Base-by-base conservation (phyloP, 2,888 invertebrate genomes). In the Mycogona germanica region DNA sequence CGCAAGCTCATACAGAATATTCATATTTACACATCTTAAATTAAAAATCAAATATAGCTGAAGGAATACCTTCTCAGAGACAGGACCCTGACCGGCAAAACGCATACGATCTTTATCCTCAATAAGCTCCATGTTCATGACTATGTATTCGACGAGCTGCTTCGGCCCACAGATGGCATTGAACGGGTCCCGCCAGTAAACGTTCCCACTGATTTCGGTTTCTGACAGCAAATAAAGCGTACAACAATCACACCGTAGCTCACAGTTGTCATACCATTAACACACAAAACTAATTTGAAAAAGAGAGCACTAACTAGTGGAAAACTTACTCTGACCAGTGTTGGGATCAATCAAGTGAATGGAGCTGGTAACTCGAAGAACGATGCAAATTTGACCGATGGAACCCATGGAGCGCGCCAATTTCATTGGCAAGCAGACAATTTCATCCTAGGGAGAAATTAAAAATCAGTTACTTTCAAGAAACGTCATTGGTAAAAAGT, bases 271-370 rank as follows among this genome's bases (percentile, higher is more conserved):
- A 41, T 25, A 21, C 28, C 6, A 32, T n/a, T n/a, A 40, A 21
- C 23, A 38, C 9, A 37, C 25, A 52, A 44, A 66, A 72, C 72
- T 14, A 9, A 46, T 46, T 14, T 14, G 21, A 9, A 9, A 46
- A 46, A 12, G 7, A 9, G 29, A 46, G 12, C 9, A 17, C 9
- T 17, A 14, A 14, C 19, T 1, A 9, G 2, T 7, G 6, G 7
- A 14, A 55, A 23, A 17, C 51, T 32, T 74, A 85, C 85, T 78
- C 76, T 91, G 91, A 5, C 84, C 85, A 9, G 84, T 79, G 51
- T 77, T 72, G 2, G 95, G 92, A 74, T 98, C 96, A 63, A 99
- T 96, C 41, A 99, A 72, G 69, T 93, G 91, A 58, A 99, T 78
- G 25, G 82, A 75, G 66, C 84, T 91, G 1, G 95, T 87, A 0